Conservation (phyloP, 2,113 vertebrate species). For the Protobothrops flavoviridis region DNA sequence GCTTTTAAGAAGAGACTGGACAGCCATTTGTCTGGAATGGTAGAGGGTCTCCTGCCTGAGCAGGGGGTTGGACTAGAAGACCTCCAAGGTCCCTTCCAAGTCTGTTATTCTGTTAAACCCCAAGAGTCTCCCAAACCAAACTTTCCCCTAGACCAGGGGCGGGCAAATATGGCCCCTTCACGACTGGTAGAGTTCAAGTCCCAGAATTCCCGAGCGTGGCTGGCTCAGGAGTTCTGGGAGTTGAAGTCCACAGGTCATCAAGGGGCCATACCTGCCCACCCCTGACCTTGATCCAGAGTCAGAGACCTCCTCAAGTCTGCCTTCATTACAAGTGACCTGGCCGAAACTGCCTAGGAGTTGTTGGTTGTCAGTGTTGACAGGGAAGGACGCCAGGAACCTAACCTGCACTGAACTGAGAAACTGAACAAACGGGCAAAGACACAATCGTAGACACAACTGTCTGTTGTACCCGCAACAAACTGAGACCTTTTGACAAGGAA, state of each 20-base stretch:
- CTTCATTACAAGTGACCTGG: background rate
- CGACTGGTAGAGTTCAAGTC: no score
- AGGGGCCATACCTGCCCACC: no score
- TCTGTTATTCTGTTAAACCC: background rate
- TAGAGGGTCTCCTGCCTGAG: background rate
- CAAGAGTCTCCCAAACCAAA: background rate
- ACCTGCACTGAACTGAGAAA: background rate
- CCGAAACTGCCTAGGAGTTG: background rate
- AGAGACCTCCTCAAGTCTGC: background rate
- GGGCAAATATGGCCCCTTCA: no score
- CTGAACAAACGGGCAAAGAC: background rate
- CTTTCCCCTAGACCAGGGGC: background rate
- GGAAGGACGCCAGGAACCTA: background rate
- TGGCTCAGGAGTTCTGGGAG: no score
- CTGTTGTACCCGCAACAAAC: background rate
- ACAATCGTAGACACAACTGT: rapidly evolving
- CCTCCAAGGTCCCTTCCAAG: background rate
- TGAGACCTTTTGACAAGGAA: background rate
- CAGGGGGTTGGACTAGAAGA: background rate
- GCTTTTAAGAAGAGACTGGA: no score
- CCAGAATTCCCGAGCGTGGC: no score
- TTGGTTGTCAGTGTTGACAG: background rate
- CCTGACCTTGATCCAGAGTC: background rate
- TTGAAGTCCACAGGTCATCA: no score
- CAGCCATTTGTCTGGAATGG: background rate